phyloP scores from a whole-genome alignment of 2,888 invertebrate species.

The Pilophorus perplexus region DNA sequence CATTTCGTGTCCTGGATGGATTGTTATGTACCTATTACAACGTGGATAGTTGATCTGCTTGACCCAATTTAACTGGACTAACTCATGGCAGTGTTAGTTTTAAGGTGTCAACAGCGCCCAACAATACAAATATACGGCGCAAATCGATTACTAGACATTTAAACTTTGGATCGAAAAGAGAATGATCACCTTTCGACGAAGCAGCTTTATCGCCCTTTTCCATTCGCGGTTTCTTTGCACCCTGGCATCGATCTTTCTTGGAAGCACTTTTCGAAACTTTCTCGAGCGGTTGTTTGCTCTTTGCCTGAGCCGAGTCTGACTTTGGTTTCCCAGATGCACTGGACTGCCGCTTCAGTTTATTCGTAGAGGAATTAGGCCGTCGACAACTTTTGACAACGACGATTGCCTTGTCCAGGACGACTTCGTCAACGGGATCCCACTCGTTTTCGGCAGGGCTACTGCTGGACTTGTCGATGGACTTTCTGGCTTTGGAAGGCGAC shows the following conservation, averaged over 20 bases:
- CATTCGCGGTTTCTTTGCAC: conserved; percentile 39
- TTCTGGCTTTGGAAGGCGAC: conserved; percentile 28
- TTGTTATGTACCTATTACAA: no score
- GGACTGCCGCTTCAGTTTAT: conserved; percentile 36
- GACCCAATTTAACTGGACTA: no score
- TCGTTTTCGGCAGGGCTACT: conserved; percentile 42
- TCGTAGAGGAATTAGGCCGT: conserved; percentile 32
- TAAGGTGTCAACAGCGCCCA: no score
- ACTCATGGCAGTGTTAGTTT: no score
- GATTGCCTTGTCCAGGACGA: conserved; percentile 38
- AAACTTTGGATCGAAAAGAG: no score
- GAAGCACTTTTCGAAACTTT: conserved; percentile 28
- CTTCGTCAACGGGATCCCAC: conserved; percentile 45
- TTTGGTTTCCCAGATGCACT: conserved; percentile 36
- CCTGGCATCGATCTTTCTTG: conserved; percentile 35
- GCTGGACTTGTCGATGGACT: conserved; percentile 40
- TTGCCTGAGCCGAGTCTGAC: conserved; percentile 27
- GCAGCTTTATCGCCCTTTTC: conserved; percentile 36
- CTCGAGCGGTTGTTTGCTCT: conserved; percentile 26
- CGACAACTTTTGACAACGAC: conserved; percentile 38
- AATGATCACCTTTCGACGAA: conserved; percentile 29
- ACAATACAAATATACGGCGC: no score
- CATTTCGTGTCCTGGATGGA: no score
- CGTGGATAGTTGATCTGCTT: no score
- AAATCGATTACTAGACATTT: no score